Conservation (phyloP, 2,797 vertebrate species). For the Peromyscus eremicus region DNA sequence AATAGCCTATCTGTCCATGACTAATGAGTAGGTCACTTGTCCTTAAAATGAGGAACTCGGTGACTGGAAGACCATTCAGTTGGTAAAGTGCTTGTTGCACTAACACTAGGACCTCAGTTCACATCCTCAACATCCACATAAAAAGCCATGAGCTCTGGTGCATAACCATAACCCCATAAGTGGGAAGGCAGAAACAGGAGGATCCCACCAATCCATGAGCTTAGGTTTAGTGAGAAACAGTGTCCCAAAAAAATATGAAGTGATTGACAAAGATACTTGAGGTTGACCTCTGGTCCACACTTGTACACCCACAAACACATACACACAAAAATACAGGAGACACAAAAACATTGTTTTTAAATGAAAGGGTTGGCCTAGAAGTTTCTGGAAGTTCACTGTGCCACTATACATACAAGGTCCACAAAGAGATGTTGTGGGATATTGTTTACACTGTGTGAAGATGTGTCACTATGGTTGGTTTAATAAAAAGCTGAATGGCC, state of each 20-base stretch:
- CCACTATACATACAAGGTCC: background rate
- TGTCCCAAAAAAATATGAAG: background rate
- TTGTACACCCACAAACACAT: background rate
- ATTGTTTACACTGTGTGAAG: background rate
- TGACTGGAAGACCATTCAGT: background rate
- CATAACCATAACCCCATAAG: background rate
- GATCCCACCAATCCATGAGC: background rate
- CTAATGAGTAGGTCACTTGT: background rate
- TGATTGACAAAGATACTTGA: background rate
- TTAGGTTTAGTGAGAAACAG: background rate
- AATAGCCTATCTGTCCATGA: background rate
- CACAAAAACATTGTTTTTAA: background rate
- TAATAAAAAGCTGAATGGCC: background rate
- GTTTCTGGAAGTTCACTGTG: background rate
- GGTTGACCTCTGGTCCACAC: background rate
- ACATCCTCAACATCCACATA: background rate
- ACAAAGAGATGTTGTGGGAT: background rate
- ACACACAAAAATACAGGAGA: background rate
- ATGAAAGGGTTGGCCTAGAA: conserved; percentile 4
- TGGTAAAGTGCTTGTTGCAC: background rate
- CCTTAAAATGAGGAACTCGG: background rate
- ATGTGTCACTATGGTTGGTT: background rate
- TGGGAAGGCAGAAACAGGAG: background rate
- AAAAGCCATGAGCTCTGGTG: background rate
- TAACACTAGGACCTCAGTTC: background rate